phyloP scores from a whole-genome alignment of 2,113 vertebrate species.

The Solenodon paradoxus region DNA sequence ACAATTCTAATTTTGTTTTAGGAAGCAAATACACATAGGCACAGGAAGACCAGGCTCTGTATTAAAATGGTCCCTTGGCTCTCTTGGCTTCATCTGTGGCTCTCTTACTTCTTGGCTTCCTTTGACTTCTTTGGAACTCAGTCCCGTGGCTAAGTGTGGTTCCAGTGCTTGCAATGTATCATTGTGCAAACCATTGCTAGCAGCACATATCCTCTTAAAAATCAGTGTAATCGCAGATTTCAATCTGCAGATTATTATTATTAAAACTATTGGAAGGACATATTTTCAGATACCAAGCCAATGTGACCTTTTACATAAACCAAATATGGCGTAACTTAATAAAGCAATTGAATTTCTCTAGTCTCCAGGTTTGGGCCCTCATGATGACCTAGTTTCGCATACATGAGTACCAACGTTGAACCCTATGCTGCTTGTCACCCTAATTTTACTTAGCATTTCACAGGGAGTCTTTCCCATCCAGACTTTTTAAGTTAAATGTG shows the following conservation, averaged over 20 bases:
- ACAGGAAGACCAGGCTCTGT: slow-evolving; percentile 40
- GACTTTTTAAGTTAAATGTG: slow-evolving; percentile 17
- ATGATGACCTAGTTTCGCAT: not conserved
- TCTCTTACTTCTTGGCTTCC: slow-evolving; percentile 50
- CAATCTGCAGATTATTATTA: slow-evolving; percentile 68
- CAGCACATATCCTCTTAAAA: slow-evolving; percentile 59
- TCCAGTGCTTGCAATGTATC: slow-evolving; percentile 17
- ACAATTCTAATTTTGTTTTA: slow-evolving; percentile 19
- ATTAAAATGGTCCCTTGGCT: slow-evolving; percentile 9
- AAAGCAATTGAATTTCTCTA: slow-evolving; percentile 50
- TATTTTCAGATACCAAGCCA: slow-evolving; percentile 73
- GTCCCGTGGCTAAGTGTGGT: not conserved
- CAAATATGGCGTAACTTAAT: slow-evolving; percentile 42
- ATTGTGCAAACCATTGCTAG: slow-evolving; percentile 39
- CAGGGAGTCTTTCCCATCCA: not conserved
- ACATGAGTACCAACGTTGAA: not conserved
- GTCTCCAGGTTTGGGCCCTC: not conserved
- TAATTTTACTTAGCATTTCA: not conserved
- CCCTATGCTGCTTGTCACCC: not conserved
- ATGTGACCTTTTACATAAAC: slow-evolving; percentile 49
- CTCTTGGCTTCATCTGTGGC: not conserved
- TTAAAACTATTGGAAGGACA: slow-evolving; percentile 65
- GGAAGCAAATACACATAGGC: not conserved
- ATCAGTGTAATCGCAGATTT: slow-evolving; percentile 48
- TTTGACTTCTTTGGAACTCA: slow-evolving; percentile 57